phyloP scores from a whole-genome alignment of 2,888 invertebrate genomes.

The Eubasilissa splendida region DNA sequence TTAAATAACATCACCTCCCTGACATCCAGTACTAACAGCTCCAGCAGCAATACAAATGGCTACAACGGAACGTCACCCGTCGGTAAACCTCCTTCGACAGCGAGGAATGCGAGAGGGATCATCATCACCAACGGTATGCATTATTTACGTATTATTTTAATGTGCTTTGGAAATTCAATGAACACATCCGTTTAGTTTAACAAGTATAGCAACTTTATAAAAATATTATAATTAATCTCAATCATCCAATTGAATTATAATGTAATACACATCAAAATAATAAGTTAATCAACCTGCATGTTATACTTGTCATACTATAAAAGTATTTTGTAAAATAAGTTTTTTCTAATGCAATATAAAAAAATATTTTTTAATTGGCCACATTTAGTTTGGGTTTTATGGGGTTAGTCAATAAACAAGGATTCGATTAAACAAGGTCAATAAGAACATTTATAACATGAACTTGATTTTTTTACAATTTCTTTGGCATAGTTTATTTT shows the following conservation, averaged over 20 bases:
- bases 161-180: background rate
- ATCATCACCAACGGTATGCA: constrained; percentile 64
- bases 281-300: too few species aligned
- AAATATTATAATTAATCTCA: too few species aligned
- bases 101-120: constrained; percentile 63
- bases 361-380: too few species aligned
- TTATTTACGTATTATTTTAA: background rate
- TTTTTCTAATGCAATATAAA: too few species aligned
- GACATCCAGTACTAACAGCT: constrained; percentile 5
- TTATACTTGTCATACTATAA: too few species aligned
- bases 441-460: background rate
- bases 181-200: background rate
- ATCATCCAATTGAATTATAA: too few species aligned
- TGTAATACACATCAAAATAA: too few species aligned
- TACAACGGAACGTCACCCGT: constrained; percentile 60
- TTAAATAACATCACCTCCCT: constrained; percentile 24
- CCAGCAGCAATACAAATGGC: constrained; percentile 56
- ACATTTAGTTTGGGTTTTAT: too few species aligned
- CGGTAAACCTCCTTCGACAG: constrained; percentile 64
- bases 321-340: too few species aligned
- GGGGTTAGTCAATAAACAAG: too few species aligned
- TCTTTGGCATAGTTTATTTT: background rate
- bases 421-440: too few species aligned
- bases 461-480: background rate
- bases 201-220: too few species aligned